Base-by-base conservation (phyloP, 2,113 vertebrate species). In the Rafetus swinhoei region DNA sequence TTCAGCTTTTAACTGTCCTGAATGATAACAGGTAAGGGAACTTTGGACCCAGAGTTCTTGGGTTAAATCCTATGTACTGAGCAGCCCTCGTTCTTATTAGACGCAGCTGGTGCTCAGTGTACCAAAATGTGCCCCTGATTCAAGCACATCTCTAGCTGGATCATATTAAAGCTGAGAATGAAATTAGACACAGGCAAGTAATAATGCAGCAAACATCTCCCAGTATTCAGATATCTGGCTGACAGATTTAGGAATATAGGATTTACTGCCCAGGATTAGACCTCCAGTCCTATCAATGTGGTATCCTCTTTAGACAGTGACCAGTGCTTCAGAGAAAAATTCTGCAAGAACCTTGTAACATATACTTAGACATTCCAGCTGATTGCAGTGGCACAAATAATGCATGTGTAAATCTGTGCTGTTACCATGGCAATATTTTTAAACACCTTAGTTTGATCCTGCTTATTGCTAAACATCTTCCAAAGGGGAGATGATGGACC, bases 211-310 rank as follows among this genome's bases (percentile, higher is more conserved):
- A 55, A 24, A 93, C 91, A 87, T 81, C 2, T 1, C 18, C 29
- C 6, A 24, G 2, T 6, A 60, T 85, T 92, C 84, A 57, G 29
- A 91, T 82, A 89, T 50, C 54, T 87, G 39, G 62, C 9, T 79
- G 69, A 76, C 7, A 35, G 81, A 2, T 1, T 80, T 65, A 59
- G 45, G 22, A n/a, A 65, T 3, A 39, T 9, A 76, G 27, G 89
- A 87, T 56, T 7, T 65, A 50, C 55, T 89, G 76, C 29, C 83
- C 80, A 79, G 29, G 60, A 76, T 53, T 56, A 86, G 54, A 74
- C 10, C 16, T 14, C 39, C 32, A 12, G 7, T 15, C 76, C 59
- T 82, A 45, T 21, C n/a, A 0, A 0, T 35, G 3, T 0, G 0
- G n/a, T 74, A 65, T 3, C 10, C 0, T 35, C 79, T 7, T 84